Evolutionary conservation across 2,888 invertebrate genomes (phyloP).

Genomic region (Euclidia mi): DNA sequence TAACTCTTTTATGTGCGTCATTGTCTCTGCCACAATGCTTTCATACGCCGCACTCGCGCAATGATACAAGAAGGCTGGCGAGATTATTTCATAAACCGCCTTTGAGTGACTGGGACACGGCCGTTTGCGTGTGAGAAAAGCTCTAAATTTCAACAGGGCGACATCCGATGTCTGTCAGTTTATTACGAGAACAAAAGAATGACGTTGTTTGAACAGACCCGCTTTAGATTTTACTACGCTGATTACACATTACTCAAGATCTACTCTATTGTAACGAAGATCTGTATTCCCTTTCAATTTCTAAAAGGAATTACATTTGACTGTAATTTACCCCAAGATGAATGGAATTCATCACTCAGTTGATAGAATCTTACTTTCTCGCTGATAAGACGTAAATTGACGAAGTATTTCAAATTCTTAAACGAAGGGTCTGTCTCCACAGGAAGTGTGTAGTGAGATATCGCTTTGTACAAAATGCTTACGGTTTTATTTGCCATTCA

Average conservation of each 20-base stretch:
- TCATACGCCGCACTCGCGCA: slow-evolving; percentile 50
- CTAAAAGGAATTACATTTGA: slow-evolving; percentile 75
- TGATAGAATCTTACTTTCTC: slow-evolving; percentile 57
- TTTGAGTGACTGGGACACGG: slow-evolving; percentile 66
- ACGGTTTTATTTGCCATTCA: slow-evolving; percentile 2
- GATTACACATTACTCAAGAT: slow-evolving; percentile 82
- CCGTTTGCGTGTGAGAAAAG: slow-evolving; percentile 65
- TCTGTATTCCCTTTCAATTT: slow-evolving; percentile 74
- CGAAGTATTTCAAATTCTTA: slow-evolving; percentile 47
- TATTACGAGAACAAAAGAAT: slow-evolving; percentile 85
- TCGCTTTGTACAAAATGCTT: slow-evolving; percentile 11
- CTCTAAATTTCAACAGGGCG: slow-evolving; percentile 75
- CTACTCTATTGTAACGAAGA: slow-evolving; percentile 75
- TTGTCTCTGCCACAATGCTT: slow-evolving; percentile 53
- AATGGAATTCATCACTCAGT: slow-evolving; percentile 65
- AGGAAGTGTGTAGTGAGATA: slow-evolving; percentile 14
- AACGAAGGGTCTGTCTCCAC: slow-evolving; percentile 2
- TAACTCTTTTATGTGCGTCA: slow-evolving; percentile 48
- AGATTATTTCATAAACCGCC: slow-evolving; percentile 68
- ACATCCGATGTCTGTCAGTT: slow-evolving; percentile 82
- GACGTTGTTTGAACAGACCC: slow-evolving; percentile 79
- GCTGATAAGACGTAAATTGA: slow-evolving; percentile 49
- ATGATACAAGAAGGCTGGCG: slow-evolving; percentile 54
- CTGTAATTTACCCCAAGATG: slow-evolving; percentile 70
- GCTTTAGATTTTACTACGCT: slow-evolving; percentile 80